Conservation (phyloP, 1,140 invertebrate genomes). For the Caenorhabditis elegans region DNA sequence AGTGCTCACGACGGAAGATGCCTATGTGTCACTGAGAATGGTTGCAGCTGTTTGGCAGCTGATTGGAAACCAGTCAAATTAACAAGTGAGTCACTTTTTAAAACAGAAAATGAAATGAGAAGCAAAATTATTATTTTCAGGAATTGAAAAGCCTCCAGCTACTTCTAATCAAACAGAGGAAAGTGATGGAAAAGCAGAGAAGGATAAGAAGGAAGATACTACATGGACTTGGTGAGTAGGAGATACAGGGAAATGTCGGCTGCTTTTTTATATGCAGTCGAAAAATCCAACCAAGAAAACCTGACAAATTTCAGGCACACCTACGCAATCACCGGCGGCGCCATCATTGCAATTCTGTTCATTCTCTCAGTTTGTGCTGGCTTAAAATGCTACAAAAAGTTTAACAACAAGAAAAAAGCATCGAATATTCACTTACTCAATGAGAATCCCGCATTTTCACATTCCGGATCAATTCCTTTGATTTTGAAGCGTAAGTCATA, state of each 20-base stretch:
- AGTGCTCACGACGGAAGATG: slow-evolving; percentile 59
- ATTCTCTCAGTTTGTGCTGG: not conserved
- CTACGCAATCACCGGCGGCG: not conserved
- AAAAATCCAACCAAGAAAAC: too few species aligned
- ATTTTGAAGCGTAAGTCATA: not conserved
- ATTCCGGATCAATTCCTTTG: not conserved
- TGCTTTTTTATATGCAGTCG: too few species aligned
- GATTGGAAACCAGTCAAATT: slow-evolving; percentile 57
- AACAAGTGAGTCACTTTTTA: slow-evolving; percentile 44
- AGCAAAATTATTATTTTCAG: not conserved
- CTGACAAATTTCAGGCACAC: not conserved
- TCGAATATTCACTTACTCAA: not conserved
- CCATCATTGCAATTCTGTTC: not conserved
- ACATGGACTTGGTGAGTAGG: not conserved
- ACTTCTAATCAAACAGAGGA: not conserved
- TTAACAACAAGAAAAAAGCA: not conserved
- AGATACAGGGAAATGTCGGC: too few species aligned
- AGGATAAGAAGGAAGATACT: not conserved
- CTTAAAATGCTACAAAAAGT: not conserved
- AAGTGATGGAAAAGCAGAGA: not conserved
- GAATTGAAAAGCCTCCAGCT: not conserved
- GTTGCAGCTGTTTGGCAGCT: slow-evolving; percentile 64
- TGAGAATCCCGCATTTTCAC: not conserved
- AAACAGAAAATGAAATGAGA: not conserved
- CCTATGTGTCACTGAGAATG: slow-evolving; percentile 61